phyloP scores from a whole-genome alignment of 2,888 invertebrate genomes.

The Drosophila buzzatii region DNA sequence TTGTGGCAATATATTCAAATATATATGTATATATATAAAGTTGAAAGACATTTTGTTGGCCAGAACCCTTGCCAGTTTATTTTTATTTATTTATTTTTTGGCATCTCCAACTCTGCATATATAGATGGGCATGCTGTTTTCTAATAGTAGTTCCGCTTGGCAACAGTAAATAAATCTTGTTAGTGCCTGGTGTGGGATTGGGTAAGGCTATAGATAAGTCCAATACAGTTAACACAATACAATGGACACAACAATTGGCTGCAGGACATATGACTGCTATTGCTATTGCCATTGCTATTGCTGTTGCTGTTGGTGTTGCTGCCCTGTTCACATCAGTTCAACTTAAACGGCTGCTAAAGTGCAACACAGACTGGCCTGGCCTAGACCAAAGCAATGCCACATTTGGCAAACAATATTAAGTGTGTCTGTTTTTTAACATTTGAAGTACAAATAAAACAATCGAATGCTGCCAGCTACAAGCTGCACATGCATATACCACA shows the following conservation, averaged over 20 bases:
- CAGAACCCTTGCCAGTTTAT: constrained; percentile 8
- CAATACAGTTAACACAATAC: constrained; percentile 39
- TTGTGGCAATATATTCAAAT: constrained; percentile 66
- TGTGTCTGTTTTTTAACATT: constrained; percentile 65
- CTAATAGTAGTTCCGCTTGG: constrained; percentile 48
- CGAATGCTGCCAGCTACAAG: constrained; percentile 7
- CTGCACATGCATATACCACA: constrained; percentile 5
- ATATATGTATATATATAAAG: constrained; percentile 51
- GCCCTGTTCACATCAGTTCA: constrained; percentile 45
- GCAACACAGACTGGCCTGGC: constrained; percentile 22
- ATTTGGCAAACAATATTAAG: constrained; percentile 69
- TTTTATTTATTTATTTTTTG: constrained; percentile 6
- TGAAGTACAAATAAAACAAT: constrained; percentile 62
- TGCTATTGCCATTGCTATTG: constrained; percentile 5
- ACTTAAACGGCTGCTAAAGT: constrained; percentile 49
- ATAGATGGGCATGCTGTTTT: constrained; percentile 40
- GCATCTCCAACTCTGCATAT: constrained; percentile 5
- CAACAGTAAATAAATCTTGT: constrained; percentile 60
- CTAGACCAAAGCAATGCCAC: constrained; percentile 27
- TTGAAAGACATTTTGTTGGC: constrained; percentile 51
- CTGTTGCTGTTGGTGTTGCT: too few species aligned
- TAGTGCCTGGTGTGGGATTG: constrained; percentile 39
- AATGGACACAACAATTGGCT: constrained; percentile 63
- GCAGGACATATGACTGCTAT: constrained; percentile 48
- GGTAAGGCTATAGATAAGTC: constrained; percentile 57